Conservation (phyloP, 64 coral and sea anemone species). For the Pachyseris speciosa region DNA sequence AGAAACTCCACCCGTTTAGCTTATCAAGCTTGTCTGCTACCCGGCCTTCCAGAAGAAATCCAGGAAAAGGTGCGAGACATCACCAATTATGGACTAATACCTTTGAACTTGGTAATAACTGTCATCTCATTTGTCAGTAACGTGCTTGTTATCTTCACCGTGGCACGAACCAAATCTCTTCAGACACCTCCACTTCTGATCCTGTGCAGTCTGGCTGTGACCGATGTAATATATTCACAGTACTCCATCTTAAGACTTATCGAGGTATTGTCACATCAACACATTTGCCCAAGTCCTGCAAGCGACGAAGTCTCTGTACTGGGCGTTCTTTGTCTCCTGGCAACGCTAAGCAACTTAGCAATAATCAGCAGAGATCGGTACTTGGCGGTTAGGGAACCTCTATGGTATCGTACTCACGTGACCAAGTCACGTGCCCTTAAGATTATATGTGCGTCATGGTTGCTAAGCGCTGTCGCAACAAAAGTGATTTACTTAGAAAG, state of each 20-base stretch:
- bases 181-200: background rate
- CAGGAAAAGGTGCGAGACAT: background rate
- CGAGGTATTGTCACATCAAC: background rate
- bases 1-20: background rate
- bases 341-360: background rate
- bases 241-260: background rate
- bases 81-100: background rate
- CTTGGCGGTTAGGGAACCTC: background rate
- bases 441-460: background rate
- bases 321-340: background rate
- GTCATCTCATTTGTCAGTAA: background rate
- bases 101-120: background rate
- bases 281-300: background rate
- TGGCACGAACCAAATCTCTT: background rate
- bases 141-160: background rate
- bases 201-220: background rate
- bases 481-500: background rate
- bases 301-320: background rate
- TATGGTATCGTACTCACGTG: background rate
- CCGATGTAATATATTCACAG: background rate
- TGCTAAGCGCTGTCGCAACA: background rate
- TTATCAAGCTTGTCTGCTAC: background rate
- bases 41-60: background rate
- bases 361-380: conserved; percentile 3
- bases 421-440: background rate